Base-by-base conservation (phyloP, 2,888 invertebrate genomes). In the Drosophila fungiperda region DNA sequence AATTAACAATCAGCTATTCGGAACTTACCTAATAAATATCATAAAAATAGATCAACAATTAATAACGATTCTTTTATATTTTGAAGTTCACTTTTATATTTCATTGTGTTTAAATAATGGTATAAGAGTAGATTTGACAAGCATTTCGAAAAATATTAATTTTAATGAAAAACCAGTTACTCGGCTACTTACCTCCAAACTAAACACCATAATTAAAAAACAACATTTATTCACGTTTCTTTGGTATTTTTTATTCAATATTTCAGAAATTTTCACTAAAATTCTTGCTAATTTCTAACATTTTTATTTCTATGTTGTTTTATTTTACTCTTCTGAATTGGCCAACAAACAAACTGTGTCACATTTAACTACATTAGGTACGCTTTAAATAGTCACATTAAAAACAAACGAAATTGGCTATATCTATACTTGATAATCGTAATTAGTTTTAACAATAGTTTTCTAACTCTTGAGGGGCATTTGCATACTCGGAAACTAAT, bases 231-330 rank as follows among this genome's bases (percentile, higher is more conserved):
- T 38, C 32, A 40, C 7, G 54, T 70, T 90, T 85, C 89, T 85
- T 85, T 85, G 90, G 90, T 86, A 90, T 83, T 83, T 89, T 82
- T 84, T 89, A 88, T 84, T 84, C 77, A 90, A 88, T 87, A 68
- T 76, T 89, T 87, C 75, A 52, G 81, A 79, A 89, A 90, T 81
- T 90, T 80, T 87, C 68, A 83, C 85, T 85, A 89, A 85, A 89
- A 75, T 80, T 86, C 58, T 72, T 73, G 50, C 90, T 86, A 84
- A 84, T 59, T 59, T 72, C 80, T 87, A 87, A 80, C 83, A 83
- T 66, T 38, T 58, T 55, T 77, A 45, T 35, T 40, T 54, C 61
- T 60, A 67, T 66, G 29, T 66, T 48, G 23, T 54, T 36, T 23
- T 80, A 45, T 52, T 67, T 59, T 65, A 29, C 59, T 68, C 55